Percentiles rank a stretch among this genome's conserved stretches.
phyloP scores from a whole-genome alignment of 35 echinoderm and acorn worm species.

The Diadema setosum region DNA sequence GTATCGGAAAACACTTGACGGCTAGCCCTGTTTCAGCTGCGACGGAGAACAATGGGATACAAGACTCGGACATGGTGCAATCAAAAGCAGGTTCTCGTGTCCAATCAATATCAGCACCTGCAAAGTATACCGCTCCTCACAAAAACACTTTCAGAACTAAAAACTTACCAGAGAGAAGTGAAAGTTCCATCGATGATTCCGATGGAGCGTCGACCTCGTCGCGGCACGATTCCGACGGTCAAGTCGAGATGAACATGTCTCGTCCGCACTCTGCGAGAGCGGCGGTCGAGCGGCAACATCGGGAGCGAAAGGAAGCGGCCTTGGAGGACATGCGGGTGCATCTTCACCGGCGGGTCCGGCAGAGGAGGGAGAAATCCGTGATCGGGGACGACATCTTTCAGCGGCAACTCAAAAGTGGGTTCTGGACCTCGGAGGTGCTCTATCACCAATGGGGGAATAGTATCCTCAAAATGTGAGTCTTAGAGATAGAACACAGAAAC shows the following conservation, averaged over 20 bases:
- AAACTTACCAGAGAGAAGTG: not conserved
- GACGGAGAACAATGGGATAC: not conserved
- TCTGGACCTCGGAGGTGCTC: slow-evolving; percentile 61
- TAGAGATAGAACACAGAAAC: too few species aligned
- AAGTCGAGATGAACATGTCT: not conserved
- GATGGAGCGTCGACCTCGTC: not conserved
- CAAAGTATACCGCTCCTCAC: not conserved
- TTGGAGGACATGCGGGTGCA: slow-evolving; percentile 16
- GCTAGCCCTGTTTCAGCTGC: not conserved
- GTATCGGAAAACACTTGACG: not conserved
- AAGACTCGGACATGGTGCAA: not conserved
- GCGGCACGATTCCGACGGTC: not conserved
- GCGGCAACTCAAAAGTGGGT: slow-evolving; percentile 44
- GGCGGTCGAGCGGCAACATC: not conserved
- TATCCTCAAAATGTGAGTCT: slow-evolving; percentile 44
- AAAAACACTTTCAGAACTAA: not conserved
- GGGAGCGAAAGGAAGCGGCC: not conserved
- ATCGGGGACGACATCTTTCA: slow-evolving; percentile 40
- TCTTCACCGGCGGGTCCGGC: not conserved
- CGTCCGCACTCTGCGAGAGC: not conserved
- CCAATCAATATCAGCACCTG: not conserved
- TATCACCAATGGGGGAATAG: slow-evolving; percentile 58
- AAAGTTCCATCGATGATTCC: not conserved
- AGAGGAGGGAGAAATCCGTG: slow-evolving; percentile 15
- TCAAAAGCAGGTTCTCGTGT: not conserved